Base-by-base conservation (phyloP, 2,797 vertebrate genomes). In the Scleropages formosus region DNA sequence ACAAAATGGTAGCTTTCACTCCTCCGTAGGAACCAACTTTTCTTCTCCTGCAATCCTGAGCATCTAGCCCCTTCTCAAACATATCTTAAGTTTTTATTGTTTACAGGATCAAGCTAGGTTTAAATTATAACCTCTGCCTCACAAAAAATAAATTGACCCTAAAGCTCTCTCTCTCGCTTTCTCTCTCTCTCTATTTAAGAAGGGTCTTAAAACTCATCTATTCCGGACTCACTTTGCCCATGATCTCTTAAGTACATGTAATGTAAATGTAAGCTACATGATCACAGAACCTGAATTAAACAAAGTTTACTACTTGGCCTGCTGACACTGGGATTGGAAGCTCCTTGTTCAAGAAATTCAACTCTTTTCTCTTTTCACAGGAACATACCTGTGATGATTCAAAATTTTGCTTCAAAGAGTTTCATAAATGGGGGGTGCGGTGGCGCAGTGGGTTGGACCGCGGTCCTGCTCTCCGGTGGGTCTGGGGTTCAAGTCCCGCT, bases 51-150 rank as follows among this genome's bases (percentile, higher is more conserved):
- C 69, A 31, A 58, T 46, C 69, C 56, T 69, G 53, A 60, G 60
- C 65, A 69, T 44, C 66, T 20, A 62, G 22, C 27, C n/a, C 56
- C 56, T 56, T 18, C 27, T 72, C 31, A 59, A 72, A 70, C 24
- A 69, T 46, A 46, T 31, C 31, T 20, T 68, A 76, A 76, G 66
- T 76, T 66, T 27, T 39, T 61, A 61, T 18, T 74, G 69, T 44
- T 69, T 60, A 69, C n/a, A 13, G 66, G 74, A n/a, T 68, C 39
- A 76, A 69, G 59, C 22, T 76, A 66, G 39, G 15, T 76, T 76
- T 70, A 70, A 70, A 76, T 69, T 9, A 24, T 10, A 26, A 13
- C 67, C 56, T 15, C 46, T 26, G 66, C 49, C 65, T 16, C 53
- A 61, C 56, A 24, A 58, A 75, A 46, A 44, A 22, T 16, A 26